phyloP scores from a whole-genome alignment of 2,888 invertebrate species.

The Eueremaeus valkanovi region DNA sequence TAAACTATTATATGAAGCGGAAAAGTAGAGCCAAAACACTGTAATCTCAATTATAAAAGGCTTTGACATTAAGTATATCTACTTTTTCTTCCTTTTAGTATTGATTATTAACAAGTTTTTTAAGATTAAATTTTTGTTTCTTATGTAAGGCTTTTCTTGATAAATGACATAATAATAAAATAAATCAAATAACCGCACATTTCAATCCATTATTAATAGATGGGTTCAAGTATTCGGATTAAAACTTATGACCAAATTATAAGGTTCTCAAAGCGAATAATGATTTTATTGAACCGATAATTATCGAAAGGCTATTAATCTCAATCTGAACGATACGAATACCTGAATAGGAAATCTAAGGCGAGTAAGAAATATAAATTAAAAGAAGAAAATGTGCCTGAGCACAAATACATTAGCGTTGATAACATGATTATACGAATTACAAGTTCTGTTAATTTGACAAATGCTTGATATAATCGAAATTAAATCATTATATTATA shows the following conservation, averaged over 20 bases:
- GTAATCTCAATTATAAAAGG: not conserved
- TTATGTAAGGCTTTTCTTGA: not conserved
- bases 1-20: not conserved
- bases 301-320: slow-evolving; percentile 30
- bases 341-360: not conserved
- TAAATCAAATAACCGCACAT: slow-evolving; percentile 29
- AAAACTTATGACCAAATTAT: slow-evolving; percentile 28
- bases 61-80: slow-evolving; percentile 5
- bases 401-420: not conserved
- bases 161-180: slow-evolving; percentile 14
- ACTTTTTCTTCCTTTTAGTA: not conserved
- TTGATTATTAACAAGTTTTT: slow-evolving; percentile 18
- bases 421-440: slow-evolving; percentile 8
- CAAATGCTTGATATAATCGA: slow-evolving; percentile 3
- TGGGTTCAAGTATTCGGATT: not conserved
- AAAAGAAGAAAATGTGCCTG: too few species aligned
- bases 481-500: not conserved
- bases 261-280: slow-evolving; percentile 6
- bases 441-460: slow-evolving; percentile 4
- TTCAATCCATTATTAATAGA: slow-evolving; percentile 15
- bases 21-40: not conserved
- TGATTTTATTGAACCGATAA: slow-evolving; percentile 31
- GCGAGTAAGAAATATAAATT: not conserved
- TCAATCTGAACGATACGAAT: not conserved
- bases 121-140: not conserved